phyloP scores from a whole-genome alignment of 2,113 vertebrate species.

The Nerophis lumbriciformis region DNA sequence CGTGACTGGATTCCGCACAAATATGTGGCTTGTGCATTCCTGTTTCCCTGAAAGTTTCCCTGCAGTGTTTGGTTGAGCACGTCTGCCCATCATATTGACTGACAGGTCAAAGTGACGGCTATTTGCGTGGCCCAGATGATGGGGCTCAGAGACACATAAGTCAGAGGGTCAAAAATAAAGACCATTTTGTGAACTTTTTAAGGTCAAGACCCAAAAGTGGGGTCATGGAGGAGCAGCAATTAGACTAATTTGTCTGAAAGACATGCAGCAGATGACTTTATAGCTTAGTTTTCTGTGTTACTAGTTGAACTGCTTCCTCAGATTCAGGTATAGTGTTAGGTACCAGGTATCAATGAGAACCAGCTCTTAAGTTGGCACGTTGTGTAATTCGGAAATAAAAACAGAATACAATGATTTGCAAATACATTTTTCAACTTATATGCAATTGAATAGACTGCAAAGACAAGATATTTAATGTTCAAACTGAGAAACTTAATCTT shows the following conservation, averaged over 20 bases:
- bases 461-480: too few relatives aligned
- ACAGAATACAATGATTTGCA: too few relatives aligned
- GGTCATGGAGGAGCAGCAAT: not conserved
- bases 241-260: constrained; percentile 1
- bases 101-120: not conserved
- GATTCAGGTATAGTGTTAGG: not conserved
- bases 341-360: not conserved
- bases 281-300: constrained; percentile 3
- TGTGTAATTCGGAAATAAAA: too few relatives aligned
- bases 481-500: too few relatives aligned
- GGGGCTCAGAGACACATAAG: constrained; percentile 6
- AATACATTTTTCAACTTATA: too few relatives aligned
- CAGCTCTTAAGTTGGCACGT: too few relatives aligned
- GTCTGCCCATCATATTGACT: not conserved
- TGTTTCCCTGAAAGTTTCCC: not conserved
- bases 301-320: constrained; percentile 1
- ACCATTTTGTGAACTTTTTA: constrained; percentile 1
- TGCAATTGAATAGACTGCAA: too few relatives aligned
- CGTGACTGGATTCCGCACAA: not conserved
- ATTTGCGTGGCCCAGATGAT: constrained; percentile 4
- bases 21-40: constrained; percentile 3
- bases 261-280: not conserved
- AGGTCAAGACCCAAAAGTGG: constrained; percentile 13
- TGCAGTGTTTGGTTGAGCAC: constrained; percentile 1
- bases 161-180: constrained; percentile 31